These are phyloP conservation scores for Hippolais icterina DNA, from an alignment of 2,113 vertebrate genomes.

Conservation along the genomic window DNA sequence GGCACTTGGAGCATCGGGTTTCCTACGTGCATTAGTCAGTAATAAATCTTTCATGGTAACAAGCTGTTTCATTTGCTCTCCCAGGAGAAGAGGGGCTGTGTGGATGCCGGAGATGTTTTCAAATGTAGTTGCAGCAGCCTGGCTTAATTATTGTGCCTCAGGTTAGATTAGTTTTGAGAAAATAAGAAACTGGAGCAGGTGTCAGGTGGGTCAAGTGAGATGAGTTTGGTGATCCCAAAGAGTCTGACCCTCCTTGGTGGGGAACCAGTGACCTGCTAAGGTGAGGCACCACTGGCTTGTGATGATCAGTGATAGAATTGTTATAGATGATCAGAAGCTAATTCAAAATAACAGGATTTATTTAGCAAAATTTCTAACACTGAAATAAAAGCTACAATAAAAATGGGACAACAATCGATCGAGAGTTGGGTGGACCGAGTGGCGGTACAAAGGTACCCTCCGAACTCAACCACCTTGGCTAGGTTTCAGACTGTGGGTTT, in stretches of 20 bases:
- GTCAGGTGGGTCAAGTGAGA: neutral
- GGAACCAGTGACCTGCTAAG: neutral
- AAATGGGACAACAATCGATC: too few relatives aligned
- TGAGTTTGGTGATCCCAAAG: neutral
- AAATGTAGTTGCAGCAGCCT: neutral
- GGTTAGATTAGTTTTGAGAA: neutral
- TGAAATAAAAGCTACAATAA: too few relatives aligned
- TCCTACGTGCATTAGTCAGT: neutral
- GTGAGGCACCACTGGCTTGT: neutral
- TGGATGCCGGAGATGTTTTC: neutral
- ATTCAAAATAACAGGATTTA: too few relatives aligned
- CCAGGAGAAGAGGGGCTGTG: neutral
- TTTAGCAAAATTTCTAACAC: too few relatives aligned
- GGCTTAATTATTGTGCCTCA: neutral
- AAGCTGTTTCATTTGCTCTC: slow-evolving; percentile 4
- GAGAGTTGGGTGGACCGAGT: too few relatives aligned
- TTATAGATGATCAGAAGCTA: too few relatives aligned
- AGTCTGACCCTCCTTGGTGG: neutral
- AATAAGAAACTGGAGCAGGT: neutral
- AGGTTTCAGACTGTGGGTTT: too few relatives aligned
- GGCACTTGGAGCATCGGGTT: neutral
- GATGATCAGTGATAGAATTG: neutral
- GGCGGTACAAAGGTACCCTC: too few relatives aligned
- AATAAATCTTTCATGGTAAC: slow-evolving; percentile 26
- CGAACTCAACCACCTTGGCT: too few relatives aligned